These are phyloP conservation scores for Leptinotarsa haldemani DNA, from an alignment of 2,888 invertebrate species.

Conservation along the genomic window DNA sequence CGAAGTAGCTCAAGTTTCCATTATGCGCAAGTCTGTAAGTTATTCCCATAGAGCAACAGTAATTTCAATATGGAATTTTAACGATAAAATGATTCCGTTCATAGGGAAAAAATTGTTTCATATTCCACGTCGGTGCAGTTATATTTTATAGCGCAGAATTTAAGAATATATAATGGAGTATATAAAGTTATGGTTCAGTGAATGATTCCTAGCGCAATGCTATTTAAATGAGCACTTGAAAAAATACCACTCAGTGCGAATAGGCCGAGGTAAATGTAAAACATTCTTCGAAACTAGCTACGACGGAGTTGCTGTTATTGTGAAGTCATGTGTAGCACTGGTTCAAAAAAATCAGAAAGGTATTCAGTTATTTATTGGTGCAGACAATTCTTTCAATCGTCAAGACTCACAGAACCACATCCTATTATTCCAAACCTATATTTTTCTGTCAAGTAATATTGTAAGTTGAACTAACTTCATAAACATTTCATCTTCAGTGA, in stretches of 20 bases:
- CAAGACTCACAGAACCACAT: no score
- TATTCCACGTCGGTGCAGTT: slow-evolving; percentile 42
- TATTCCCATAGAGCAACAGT: slow-evolving; percentile 23
- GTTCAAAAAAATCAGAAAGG: slow-evolving; percentile 29
- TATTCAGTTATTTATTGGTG: neutral
- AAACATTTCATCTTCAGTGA: no score
- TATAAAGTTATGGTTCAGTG: slow-evolving; percentile 39
- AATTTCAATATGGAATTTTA: slow-evolving; percentile 40
- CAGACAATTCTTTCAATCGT: neutral
- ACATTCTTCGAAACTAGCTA: slow-evolving; percentile 34
- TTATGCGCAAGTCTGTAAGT: slow-evolving; percentile 13
- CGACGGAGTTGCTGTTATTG: slow-evolving; percentile 36
- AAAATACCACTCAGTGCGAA: slow-evolving; percentile 28
- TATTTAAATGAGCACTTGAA: slow-evolving; percentile 30
- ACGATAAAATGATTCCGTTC: slow-evolving; percentile 36
- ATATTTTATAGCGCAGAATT: slow-evolving; percentile 37
- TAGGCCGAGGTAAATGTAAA: slow-evolving; percentile 30
- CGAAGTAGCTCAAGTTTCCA: neutral
- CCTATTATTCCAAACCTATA: no score
- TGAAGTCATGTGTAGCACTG: slow-evolving; percentile 37
- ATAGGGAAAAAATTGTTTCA: slow-evolving; percentile 26
- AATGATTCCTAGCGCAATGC: slow-evolving; percentile 30
- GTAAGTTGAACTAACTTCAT: no score
- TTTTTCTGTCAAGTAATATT: no score
- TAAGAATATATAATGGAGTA: slow-evolving; percentile 31